Evolutionary conservation across 2,113 vertebrate species (phyloP).

Genomic region (Saguinus midas): DNA sequence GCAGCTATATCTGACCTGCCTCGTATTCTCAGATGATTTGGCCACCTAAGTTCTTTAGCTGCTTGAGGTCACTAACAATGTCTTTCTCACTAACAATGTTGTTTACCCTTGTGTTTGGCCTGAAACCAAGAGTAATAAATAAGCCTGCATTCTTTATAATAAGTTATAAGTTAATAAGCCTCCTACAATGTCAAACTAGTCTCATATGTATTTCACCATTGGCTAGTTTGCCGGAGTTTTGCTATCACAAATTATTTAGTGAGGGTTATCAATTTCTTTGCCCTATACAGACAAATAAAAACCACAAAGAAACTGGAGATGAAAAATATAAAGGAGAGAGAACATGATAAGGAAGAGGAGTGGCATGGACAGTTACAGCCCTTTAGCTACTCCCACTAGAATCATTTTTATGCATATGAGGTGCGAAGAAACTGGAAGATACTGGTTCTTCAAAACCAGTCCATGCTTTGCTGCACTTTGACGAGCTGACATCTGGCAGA

Average conservation of each 20-base stretch:
- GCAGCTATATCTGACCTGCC: not conserved
- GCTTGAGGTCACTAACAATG: not conserved
- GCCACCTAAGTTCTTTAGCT: not conserved
- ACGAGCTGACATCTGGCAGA: fast-evolving
- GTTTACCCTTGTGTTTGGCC: not conserved
- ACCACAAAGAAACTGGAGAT: not conserved
- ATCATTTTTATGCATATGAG: not conserved
- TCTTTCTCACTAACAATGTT: not conserved
- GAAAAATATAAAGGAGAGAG: not conserved
- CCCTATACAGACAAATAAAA: not conserved
- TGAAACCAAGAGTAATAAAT: not conserved
- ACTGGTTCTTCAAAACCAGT: not conserved
- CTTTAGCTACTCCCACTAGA: not conserved
- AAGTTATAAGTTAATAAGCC: not conserved
- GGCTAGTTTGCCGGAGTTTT: not conserved
- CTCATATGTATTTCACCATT: not conserved
- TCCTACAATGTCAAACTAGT: not conserved
- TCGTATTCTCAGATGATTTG: not conserved
- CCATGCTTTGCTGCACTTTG: fast-evolving
- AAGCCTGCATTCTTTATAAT: not conserved
- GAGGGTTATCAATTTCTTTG: not conserved
- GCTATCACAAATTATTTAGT: not conserved
- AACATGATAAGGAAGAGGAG: not conserved
- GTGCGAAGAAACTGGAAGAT: fast-evolving
- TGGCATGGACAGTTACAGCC: not conserved